Base-by-base conservation (phyloP, 2,888 invertebrate species). In the Lepidocyrtoides sp. region DNA sequence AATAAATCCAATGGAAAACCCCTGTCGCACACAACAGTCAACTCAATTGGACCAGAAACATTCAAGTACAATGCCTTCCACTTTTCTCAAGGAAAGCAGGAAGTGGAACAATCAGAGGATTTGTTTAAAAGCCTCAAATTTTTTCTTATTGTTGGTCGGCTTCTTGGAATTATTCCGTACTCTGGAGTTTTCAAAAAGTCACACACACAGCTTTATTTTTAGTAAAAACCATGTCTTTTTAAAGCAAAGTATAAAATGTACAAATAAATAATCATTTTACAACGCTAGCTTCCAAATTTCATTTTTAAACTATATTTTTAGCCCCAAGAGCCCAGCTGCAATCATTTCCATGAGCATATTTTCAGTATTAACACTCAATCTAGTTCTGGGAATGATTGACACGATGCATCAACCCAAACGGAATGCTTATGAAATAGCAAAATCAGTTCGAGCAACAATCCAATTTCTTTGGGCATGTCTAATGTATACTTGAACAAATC, bases 371-470 rank as follows among this genome's bases (percentile, higher is more conserved):
- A 69, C 54, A 5, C 0, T 90, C 0, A 90, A 90, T 23, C 10
- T 84, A 14, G 5, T 69, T 8, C 54, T 90, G 14, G 85, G 90
- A 10, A 2, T 57, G 5, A 36, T 69, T 14, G 81, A 90, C 0
- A 54, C 69, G 2, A 41, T 90, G 3, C 51, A n/a, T 0, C n/a
- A 7, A 14, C 72, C 66, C 14, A 90, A 90, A 29, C 41, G 41
- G 4, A 90, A 90, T 57, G 90, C 90, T 0, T 79, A 44, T 12
- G 85, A 90, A 66, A 90, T 90, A 23, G 84, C 90, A n/a, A 60
- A 51, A 14, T 90, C 90, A 0, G 66, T 66, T 29, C 54, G 77
- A 0, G 66, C 79, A 32, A 26, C 79, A 3, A 57, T 90, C 44
- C 90, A 90, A 20, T 90, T 85, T 32, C 8, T 54, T 12, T 90